Evolutionary conservation across 2,888 invertebrate species (phyloP), one percentile per base, ranked within the genome.

Genomic region (Temnothorax ravouxi): DNA sequence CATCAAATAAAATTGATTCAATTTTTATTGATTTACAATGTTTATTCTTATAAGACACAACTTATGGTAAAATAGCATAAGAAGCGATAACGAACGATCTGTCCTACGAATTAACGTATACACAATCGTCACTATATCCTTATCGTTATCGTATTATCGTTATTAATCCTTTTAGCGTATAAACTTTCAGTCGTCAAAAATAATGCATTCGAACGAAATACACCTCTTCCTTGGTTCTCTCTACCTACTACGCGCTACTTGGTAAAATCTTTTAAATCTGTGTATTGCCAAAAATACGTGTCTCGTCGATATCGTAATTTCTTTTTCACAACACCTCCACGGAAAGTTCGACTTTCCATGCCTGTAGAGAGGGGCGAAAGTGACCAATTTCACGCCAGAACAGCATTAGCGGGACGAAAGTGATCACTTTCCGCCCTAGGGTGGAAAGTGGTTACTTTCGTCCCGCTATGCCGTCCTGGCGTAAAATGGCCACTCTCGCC

Each of bases 221-320:
- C 90, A 88, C 88, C 88, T 89, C 88, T 89, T 86, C 86, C 85
- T 89, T 88, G 84, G 87, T 86, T 90, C 88, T 90, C 87, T 87
- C 91, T 91, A 91, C 74, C 87, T 89, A 88, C 84, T 86, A 83
- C 84, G 79, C 88, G 83, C 88, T 91, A 92, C 88, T 88, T 83
- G 83, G 89, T 89, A 88, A 34, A 34, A 89, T 87, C 88, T 15
- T 67, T 67, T 47, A 44, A 47, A 67, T 66, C 66, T 47, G 66
- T 92, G 91, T 93, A 93, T 93, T 94, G 93, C 93, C 94, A 93
- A 94, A 94, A 94, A 94, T 94, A 94, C 92, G 88, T 88, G 91
- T 72, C 56, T 92, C 84, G 82, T 88, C 88, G 87, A 91, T 87
- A 86, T 86, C 84, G 38, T 71, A 82, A 85, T 83, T 83, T 84